phyloP scores from a whole-genome alignment of 2,113 vertebrate species.

The Zeus faber region DNA sequence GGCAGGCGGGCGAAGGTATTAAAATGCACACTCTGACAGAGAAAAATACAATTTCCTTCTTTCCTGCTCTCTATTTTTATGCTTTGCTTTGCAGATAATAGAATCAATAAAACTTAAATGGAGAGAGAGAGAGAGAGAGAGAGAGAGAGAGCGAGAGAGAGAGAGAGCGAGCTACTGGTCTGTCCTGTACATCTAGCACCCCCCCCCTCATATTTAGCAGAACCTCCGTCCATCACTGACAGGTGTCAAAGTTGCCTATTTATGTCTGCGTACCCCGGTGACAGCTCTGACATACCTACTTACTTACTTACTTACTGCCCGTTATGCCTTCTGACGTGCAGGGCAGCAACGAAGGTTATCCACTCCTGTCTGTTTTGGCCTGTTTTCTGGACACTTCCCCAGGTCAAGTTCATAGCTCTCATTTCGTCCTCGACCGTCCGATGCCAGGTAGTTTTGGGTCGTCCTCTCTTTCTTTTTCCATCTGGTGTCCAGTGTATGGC shows the following conservation, averaged over 20 bases:
- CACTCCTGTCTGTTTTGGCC: no score
- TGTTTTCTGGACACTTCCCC: no score
- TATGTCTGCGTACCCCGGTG: constrained; percentile 10
- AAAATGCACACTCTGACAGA: constrained; percentile 8
- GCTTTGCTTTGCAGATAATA: constrained; percentile 4
- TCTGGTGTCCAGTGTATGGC: no score
- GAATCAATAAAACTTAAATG: not conserved
- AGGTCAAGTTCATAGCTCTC: no score
- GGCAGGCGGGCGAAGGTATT: constrained; percentile 10
- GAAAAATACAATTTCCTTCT: constrained; percentile 2
- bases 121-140: constrained; percentile 1
- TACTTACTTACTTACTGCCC: not conserved
- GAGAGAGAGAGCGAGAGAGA: not conserved
- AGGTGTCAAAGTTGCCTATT: constrained; percentile 24
- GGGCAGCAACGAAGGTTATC: no score
- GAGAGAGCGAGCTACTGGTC: not conserved
- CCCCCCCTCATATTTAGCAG: constrained; percentile 2
- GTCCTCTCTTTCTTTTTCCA: no score
- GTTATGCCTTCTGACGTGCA: no score
- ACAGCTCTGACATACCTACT: constrained; percentile 1
- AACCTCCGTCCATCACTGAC: constrained; percentile 13
- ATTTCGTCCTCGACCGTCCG: no score
- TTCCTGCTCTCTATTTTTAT: not conserved
- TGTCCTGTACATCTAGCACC: not conserved
- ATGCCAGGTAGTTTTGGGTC: no score